Evolutionary conservation across 2,797 vertebrate genomes (phyloP).

Genomic region (Naso thynnoides): DNA sequence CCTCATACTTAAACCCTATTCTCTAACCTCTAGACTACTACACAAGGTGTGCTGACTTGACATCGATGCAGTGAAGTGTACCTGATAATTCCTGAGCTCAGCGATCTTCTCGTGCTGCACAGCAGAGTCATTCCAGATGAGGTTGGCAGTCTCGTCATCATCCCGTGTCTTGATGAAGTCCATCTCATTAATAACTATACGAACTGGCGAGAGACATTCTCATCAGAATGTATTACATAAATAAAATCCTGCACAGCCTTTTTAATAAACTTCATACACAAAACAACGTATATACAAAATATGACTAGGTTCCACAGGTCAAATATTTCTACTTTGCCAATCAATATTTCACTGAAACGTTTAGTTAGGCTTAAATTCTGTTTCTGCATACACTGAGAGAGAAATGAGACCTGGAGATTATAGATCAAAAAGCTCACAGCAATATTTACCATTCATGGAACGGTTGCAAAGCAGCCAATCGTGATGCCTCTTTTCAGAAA

Average conservation of each 20-base stretch:
- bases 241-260: constrained; percentile 8
- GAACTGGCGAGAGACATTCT: constrained; percentile 83
- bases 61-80: constrained; percentile 57
- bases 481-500: constrained; percentile 75
- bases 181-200: constrained; percentile 92
- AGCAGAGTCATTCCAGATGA: constrained; percentile 97
- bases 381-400: constrained; percentile 55
- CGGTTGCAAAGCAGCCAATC: constrained; percentile 68
- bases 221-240: constrained; percentile 27
- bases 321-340: constrained; percentile 43
- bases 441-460: constrained; percentile 72
- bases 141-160: constrained; percentile 96
- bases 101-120: constrained; percentile 98
- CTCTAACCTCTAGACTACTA: constrained; percentile 16
- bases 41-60: constrained; percentile 41
- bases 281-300: constrained; percentile 20
- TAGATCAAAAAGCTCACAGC: constrained; percentile 70
- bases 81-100: constrained; percentile 98
- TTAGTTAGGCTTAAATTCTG: constrained; percentile 40
- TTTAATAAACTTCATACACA: constrained; percentile 18
- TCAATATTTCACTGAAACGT: constrained; percentile 53
- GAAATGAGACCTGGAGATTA: constrained; percentile 52
- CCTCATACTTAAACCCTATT: constrained; percentile 24
- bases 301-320: constrained; percentile 25
- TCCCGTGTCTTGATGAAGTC: constrained; percentile 93